These are phyloP conservation scores for Elymnias hypermnestra DNA, from an alignment of 1,140 invertebrate species.

Conservation along the genomic window DNA sequence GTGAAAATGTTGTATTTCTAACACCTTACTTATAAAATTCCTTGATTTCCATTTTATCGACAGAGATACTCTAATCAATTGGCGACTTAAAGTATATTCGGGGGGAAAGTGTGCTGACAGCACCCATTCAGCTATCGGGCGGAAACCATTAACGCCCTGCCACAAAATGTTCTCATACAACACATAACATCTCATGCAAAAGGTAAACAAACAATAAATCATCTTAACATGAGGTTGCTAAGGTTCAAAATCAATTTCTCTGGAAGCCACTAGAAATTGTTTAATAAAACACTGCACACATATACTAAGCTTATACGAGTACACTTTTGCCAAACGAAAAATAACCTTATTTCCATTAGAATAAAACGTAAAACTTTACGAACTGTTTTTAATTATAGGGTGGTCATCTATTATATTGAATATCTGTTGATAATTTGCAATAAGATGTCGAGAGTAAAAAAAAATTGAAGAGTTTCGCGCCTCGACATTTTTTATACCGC, in stretches of 20 bases:
- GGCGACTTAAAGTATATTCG: slow-evolving; percentile 15
- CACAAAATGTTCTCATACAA: slow-evolving; percentile 24
- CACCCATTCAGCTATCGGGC: slow-evolving; percentile 45
- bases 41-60: not conserved
- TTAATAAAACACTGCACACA: slow-evolving; percentile 7
- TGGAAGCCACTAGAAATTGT: not conserved
- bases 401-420: not conserved
- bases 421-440: not conserved
- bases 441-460: not conserved
- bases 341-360: not conserved
- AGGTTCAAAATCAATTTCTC: slow-evolving; percentile 12
- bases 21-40: too few relatives aligned
- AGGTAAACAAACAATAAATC: slow-evolving; percentile 14
- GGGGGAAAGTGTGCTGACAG: slow-evolving; percentile 36
- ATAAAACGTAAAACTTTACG: not conserved
- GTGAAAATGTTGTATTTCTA: too few relatives aligned
- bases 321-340: not conserved
- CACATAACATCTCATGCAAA: slow-evolving; percentile 14
- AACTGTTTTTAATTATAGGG: not conserved
- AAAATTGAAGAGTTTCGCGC: not conserved
- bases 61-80: slow-evolving; percentile 14
- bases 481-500: not conserved
- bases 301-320: not conserved
- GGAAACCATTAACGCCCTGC: slow-evolving; percentile 52
- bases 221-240: slow-evolving; percentile 10